These are phyloP conservation scores for Sinocyclocheilus anophthalmus DNA, from an alignment of 2,113 vertebrate species.

Conservation along the genomic window DNA sequence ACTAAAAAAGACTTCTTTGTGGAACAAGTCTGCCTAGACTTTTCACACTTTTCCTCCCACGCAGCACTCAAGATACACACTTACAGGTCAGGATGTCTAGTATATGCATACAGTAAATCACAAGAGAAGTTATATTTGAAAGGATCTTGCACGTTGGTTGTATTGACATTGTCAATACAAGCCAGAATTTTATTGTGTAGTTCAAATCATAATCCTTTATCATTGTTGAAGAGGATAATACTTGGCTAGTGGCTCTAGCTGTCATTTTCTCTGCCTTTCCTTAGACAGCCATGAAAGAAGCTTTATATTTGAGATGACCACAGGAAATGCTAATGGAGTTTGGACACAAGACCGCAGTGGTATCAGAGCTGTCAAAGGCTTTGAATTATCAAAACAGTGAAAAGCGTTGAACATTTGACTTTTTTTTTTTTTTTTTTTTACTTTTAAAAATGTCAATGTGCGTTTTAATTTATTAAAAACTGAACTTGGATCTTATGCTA, in stretches of 20 bases:
- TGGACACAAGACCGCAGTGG: not conserved
- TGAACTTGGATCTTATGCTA: not conserved
- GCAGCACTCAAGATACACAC: constrained; percentile 30
- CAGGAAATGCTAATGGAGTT: not conserved
- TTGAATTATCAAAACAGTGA: constrained; percentile 6
- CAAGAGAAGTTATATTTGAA: constrained; percentile 11
- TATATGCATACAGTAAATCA: constrained; percentile 21
- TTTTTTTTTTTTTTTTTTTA: too few species aligned
- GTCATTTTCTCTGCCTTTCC: not conserved
- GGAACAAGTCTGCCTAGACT: not conserved
- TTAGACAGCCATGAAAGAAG: constrained; percentile 25
- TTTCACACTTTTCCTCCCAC: constrained; percentile 34
- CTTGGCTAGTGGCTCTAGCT: not conserved
- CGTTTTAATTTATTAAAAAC: not conserved
- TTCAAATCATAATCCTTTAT: constrained; percentile 23
- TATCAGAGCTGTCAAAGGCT: not conserved
- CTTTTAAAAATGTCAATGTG: not conserved
- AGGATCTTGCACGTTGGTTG: constrained; percentile 14
- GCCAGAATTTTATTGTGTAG: not conserved
- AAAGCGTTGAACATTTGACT: not conserved
- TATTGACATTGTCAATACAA: not conserved
- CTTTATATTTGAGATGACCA: not conserved
- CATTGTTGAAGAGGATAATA: constrained; percentile 1
- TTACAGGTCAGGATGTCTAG: constrained; percentile 2
- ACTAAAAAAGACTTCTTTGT: not conserved